These are phyloP conservation scores for Sthenelais limicola DNA, from an alignment of 2,888 invertebrate genomes.

Conservation along the genomic window DNA sequence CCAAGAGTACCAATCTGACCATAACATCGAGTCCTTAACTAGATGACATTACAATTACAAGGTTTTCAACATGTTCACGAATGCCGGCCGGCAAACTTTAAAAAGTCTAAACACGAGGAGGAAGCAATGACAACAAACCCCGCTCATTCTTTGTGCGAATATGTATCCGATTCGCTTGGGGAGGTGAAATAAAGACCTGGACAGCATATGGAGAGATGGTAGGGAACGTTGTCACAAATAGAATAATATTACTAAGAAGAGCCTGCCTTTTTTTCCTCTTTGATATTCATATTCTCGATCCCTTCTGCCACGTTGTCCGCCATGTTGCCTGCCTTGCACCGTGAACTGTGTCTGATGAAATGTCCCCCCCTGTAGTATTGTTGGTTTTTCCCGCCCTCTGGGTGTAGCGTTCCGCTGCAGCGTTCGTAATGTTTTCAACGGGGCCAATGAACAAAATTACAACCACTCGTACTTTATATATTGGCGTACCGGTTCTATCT, in stretches of 20 bases:
- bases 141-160: slow-evolving; percentile 44
- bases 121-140: slow-evolving; percentile 42
- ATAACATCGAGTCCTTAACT: too few species aligned
- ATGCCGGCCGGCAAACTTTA: background rate
- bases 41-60: too few species aligned
- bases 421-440: too few species aligned
- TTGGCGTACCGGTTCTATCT: too few species aligned
- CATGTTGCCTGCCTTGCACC: slow-evolving; percentile 55
- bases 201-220: slow-evolving; percentile 59
- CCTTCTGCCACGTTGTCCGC: slow-evolving; percentile 67
- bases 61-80: background rate
- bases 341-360: slow-evolving; percentile 5
- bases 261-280: slow-evolving; percentile 69
- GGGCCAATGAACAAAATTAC: too few species aligned
- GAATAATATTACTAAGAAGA: slow-evolving; percentile 48
- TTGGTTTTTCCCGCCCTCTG: too few species aligned
- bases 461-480: too few species aligned
- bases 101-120: slow-evolving; percentile 7
- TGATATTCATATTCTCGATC: slow-evolving; percentile 62
- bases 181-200: slow-evolving; percentile 56
- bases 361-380: slow-evolving; percentile 2
- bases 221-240: slow-evolving; percentile 11
- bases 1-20: too few species aligned
- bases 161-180: slow-evolving; percentile 44
- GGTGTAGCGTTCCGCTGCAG: too few species aligned